Base-by-base conservation (phyloP, 2,113 vertebrate genomes). In the Arvicanthis niloticus region DNA sequence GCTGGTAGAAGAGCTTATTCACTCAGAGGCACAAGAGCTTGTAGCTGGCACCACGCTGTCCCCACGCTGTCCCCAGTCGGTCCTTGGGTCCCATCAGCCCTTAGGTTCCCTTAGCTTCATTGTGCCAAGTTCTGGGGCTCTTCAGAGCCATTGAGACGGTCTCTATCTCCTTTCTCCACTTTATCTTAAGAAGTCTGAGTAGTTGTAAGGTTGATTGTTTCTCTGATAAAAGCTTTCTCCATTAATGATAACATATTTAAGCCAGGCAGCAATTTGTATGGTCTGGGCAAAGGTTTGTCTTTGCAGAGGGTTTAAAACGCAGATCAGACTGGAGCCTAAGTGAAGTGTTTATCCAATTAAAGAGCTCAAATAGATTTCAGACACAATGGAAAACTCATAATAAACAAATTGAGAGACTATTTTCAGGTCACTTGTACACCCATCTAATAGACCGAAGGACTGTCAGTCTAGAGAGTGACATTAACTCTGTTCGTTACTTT, bases 241-340 rank as follows among this genome's bases (percentile, higher is more conserved):
- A 93, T 91, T 90, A 40, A 76, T 62, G 94, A 93, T 45, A 26
- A 90, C 24, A 53, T 13, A 72, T 48, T 94, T 93, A 91, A 90
- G 93, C 60, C 94, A 93, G 73, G 12, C 7, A 78, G 37, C 78
- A 85, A 51, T 84, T 93, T 90, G 10, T 80, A 65, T 65, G 40
- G 88, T 37, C 85, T 81, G 80, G 80, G 29, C 24, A 76, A 95
- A 97, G 89, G 24, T 96, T 95, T 94, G 40, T 22, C 51, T 95
- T 81, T 96, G 73, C n/a, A 85, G 75, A 87, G 19, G 21, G 76
- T 91, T 96, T 95, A 42, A 48, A 91, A 85, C 78, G 51, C n/a
- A 94, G 78, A 86, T 56, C 77, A 87, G 2, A 62, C 1, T 88
- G 53, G 31, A 51, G 7, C 4, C 16, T n/a, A 82, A 93, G 12